These are phyloP conservation scores for Triplophysa siluroides DNA, from an alignment of 2,113 vertebrate species.

Conservation along the genomic window DNA sequence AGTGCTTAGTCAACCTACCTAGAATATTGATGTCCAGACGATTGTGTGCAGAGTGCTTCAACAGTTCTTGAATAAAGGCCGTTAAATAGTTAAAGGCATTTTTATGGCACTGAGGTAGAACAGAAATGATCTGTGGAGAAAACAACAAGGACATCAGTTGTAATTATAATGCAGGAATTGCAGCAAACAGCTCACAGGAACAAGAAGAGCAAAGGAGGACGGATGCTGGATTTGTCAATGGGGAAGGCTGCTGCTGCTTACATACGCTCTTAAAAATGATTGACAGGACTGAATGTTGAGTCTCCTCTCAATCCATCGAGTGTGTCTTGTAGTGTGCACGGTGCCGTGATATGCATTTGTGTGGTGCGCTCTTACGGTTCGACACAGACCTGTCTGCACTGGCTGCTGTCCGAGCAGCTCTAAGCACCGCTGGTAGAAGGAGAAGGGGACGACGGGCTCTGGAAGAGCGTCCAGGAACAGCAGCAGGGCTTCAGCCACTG, in stretches of 20 bases:
- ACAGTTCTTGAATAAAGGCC: conserved; percentile 88
- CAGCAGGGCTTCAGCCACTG: conserved; percentile 90
- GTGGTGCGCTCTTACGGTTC: background rate
- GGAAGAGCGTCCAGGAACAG: conserved; percentile 95
- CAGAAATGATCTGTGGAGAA: conserved; percentile 78
- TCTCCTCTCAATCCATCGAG: too few relatives aligned
- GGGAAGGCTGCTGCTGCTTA: too few relatives aligned
- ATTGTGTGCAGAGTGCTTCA: conserved; percentile 86
- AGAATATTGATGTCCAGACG: conserved; percentile 86
- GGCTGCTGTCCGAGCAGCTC: conserved; percentile 70
- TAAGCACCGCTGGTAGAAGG: conserved; percentile 81
- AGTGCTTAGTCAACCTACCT: conserved; percentile 74
- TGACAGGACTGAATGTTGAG: too few relatives aligned
- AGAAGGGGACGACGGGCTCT: conserved; percentile 87
- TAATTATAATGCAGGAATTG: background rate
- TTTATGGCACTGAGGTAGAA: conserved; percentile 84
- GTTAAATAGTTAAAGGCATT: conserved; percentile 92
- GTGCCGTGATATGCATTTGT: background rate
- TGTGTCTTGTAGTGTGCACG: background rate
- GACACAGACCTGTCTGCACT: conserved; percentile 83
- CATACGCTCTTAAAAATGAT: too few relatives aligned
- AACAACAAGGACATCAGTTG: background rate
- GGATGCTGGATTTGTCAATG: too few relatives aligned
- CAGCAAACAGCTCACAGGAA: background rate
- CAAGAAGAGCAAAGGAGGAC: too few relatives aligned